Base-by-base conservation (phyloP, 1,140 invertebrate genomes). In the Gerris buenoi region DNA sequence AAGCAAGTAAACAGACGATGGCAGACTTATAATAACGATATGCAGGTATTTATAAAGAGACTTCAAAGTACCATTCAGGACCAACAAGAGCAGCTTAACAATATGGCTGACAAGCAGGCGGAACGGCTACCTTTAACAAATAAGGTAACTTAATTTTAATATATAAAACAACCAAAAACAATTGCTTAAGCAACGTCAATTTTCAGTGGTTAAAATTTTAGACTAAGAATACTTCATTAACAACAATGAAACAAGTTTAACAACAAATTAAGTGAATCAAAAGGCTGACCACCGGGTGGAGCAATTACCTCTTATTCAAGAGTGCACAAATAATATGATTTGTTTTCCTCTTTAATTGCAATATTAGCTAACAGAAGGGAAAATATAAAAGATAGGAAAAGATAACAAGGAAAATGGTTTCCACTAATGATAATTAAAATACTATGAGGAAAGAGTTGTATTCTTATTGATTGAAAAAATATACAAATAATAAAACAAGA, bases 1-100 rank as follows among this genome's bases (percentile, higher is more conserved):
- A 73, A 72, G 1, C 70, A 73, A 60, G 73, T 76, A 18, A 76
- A 76, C 70, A 73, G 74, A 62, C 67, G 74, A 61, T 76, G 75
- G 75, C 73, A 75, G 46, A 71, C 72, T 25, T 76, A 76, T 69
- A 74, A 76, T 66, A 73, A 70, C 26, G 74, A 76, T 29, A 65
- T 74, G 29, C 75, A 76, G 63, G 64, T 72, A 3, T 76, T 75
- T 68, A 72, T 76, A 2, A 70, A 76, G 29, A 70, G 71, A 14
- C 70, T 76, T 33, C 70, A 74, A 25, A 67, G 69, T 15, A 75
- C 75, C 18, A 74, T 76, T 23, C 71, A 74, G 27, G 75, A 76
- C 22, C 73, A 73, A n/a, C 75, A 76, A 29, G 74, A 74, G 63
- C 71, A 74, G 57, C 67, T 74, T 5, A 74, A 73, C 64, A 72